Evolutionary conservation across 1,140 invertebrate species (phyloP).

Genomic region (Nasonia giraulti): DNA sequence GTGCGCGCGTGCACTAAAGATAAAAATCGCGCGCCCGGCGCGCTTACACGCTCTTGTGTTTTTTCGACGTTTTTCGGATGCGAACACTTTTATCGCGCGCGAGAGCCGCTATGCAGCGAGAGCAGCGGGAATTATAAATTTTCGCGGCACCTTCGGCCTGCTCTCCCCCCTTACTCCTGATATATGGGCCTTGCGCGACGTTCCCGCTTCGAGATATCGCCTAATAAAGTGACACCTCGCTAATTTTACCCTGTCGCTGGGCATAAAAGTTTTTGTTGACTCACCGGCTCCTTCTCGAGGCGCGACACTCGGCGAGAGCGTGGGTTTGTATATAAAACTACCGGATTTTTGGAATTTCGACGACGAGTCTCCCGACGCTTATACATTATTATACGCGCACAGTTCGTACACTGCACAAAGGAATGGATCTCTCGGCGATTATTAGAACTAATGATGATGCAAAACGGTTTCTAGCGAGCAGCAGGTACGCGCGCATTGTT

Average conservation of each 20-base stretch:
- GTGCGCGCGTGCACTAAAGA: constrained; percentile 37
- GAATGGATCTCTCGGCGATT: neutral
- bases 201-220: constrained; percentile 5
- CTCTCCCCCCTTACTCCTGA: neutral
- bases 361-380: too few species aligned
- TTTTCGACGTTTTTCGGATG: constrained; percentile 18
- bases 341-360: neutral
- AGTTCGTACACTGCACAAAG: neutral
- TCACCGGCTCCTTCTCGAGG: neutral
- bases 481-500: neutral
- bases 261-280: constrained; percentile 18
- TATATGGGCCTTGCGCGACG: neutral
- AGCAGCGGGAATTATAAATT: constrained; percentile 42
- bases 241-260: constrained; percentile 19
- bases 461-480: neutral
- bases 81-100: constrained; percentile 12
- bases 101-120: too few species aligned
- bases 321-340: neutral
- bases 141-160: neutral
- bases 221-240: constrained; percentile 42
- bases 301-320: too few species aligned
- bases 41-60: neutral
- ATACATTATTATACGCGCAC: too few species aligned
- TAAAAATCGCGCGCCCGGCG: constrained; percentile 35
- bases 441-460: constrained; percentile 4